A percentile compares a stretch with the other conserved stretches of the same genome.
Conservation (phyloP, 2,888 invertebrate genomes). For the Amorpha juglandis region DNA sequence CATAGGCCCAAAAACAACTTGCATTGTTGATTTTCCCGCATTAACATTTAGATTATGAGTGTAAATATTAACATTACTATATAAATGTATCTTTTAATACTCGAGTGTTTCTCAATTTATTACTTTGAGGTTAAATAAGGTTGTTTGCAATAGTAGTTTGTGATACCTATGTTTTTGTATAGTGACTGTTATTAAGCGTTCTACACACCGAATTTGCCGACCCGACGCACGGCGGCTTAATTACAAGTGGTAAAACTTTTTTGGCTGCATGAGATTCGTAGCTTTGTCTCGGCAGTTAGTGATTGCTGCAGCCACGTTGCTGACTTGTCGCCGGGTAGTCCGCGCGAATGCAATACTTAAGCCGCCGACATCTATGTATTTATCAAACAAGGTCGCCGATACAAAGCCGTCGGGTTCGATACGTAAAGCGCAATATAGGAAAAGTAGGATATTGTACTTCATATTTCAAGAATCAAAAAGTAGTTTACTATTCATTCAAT, state of each 20-base stretch:
- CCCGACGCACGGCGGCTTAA: no score
- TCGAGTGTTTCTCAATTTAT: neutral
- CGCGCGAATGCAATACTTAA: no score
- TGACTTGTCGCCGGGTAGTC: no score
- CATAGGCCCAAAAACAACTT: neutral
- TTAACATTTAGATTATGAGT: neutral
- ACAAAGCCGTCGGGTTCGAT: no score
- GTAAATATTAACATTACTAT: constrained; percentile 29
- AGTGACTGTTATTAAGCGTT: neutral
- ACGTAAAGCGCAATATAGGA: neutral
- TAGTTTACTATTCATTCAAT: neutral
- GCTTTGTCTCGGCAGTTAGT: no score
- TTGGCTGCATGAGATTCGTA: no score
- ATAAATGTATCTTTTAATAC: constrained; percentile 28
- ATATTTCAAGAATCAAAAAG: neutral
- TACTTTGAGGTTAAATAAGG: no score
- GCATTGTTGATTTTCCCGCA: neutral
- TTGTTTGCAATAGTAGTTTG: neutral
- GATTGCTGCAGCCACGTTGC: no score
- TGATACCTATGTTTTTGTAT: neutral
- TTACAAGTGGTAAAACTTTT: no score
- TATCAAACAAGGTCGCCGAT: no score
- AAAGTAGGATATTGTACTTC: constrained; percentile 1
- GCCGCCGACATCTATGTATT: no score
- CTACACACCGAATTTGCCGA: no score